Evolutionary conservation across 2,113 vertebrate genomes (phyloP).

Genomic region (Galemys pyrenaicus): DNA sequence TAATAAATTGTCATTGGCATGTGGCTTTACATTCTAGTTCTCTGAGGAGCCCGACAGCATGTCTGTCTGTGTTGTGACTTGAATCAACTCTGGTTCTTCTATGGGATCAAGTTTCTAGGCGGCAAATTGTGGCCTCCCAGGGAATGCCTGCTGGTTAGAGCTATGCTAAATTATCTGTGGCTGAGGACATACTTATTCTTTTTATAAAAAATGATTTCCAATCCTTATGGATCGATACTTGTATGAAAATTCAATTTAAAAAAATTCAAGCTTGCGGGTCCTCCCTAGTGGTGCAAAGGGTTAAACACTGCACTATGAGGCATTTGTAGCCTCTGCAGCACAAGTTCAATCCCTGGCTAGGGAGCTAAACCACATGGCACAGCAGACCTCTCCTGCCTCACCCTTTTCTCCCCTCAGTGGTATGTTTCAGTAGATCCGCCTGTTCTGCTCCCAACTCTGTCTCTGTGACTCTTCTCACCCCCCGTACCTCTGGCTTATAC

Average conservation of each 20-base stretch:
- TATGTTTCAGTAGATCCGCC: no score
- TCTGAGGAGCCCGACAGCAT: neutral
- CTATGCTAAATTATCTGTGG: neutral
- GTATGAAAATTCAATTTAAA: constrained; percentile 30
- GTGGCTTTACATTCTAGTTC: constrained; percentile 17
- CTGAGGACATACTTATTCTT: neutral
- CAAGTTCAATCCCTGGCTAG: no score
- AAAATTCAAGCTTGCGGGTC: no score
- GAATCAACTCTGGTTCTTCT: neutral
- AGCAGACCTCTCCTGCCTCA: no score
- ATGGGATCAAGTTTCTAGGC: constrained; percentile 27
- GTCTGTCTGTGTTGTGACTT: constrained; percentile 7
- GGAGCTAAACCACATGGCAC: no score
- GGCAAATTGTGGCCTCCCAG: neutral
- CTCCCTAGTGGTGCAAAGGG: no score
- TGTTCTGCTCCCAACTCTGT: no score
- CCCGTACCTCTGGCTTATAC: no score
- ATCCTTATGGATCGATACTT: neutral
- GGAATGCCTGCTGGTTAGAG: neutral
- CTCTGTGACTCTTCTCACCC: no score
- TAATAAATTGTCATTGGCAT: neutral
- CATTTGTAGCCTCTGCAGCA: no score
- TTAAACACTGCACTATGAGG: no score
- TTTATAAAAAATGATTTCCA: constrained; percentile 22
- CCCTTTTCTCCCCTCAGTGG: no score